A percentile compares a stretch with the other conserved stretches of the same genome.
phyloP scores from a whole-genome alignment of 2,888 invertebrate genomes.

The Hetaerina titia region DNA sequence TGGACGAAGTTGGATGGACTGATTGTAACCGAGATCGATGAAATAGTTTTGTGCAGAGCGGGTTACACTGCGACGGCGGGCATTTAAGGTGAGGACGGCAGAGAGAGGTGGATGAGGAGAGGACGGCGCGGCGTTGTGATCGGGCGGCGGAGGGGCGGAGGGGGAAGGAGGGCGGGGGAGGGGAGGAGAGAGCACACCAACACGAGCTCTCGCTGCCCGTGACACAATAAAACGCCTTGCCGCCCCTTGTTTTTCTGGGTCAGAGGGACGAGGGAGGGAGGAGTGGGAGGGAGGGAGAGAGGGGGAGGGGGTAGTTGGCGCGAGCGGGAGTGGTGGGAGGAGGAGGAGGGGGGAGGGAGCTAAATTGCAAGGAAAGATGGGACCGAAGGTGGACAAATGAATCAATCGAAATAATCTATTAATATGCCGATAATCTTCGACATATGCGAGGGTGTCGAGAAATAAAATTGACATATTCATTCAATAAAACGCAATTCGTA shows the following conservation, averaged over 20 bases:
- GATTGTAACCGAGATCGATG: no score
- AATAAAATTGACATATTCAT: no score
- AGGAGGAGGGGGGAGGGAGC: neutral
- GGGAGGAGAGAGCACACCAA: neutral
- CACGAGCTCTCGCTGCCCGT: neutral
- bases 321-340: neutral
- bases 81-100: neutral
- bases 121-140: neutral
- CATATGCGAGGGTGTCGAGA: no score
- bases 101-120: neutral
- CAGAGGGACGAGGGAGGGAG: neutral
- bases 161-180: neutral
- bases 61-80: neutral
- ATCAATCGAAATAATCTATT: no score
- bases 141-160: no score
- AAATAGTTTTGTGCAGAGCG: no score
- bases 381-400: no score
- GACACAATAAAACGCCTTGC: slow-evolving; percentile 11
- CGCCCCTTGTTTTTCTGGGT: slow-evolving; percentile 29
- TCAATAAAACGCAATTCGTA: no score
- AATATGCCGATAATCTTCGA: no score
- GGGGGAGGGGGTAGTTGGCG: neutral
- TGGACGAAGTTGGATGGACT: no score
- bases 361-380: no score
- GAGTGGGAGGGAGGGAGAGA: neutral